Evolutionary conservation across 2,888 invertebrate species (phyloP), one percentile per base, ranked within the genome.

Genomic region (Cephus pygmeus): DNA sequence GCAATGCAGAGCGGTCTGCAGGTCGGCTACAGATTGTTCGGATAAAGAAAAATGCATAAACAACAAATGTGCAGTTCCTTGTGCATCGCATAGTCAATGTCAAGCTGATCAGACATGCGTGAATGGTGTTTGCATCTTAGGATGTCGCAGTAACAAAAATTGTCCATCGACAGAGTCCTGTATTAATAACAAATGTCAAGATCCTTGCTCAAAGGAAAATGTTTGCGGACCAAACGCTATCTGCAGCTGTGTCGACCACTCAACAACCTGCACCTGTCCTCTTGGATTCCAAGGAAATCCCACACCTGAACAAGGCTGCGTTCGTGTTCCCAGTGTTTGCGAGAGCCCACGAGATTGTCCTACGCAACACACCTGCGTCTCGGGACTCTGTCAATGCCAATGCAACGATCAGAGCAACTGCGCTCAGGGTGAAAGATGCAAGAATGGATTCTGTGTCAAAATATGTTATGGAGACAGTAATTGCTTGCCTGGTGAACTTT

Each of bases 381-480:
- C 94, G 31, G 95, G 95, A 76, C 93, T 95, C 83, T 98, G 98
- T 87, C 95, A 95, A 88, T 94, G 96, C 69, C 95, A 96, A 6
- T 98, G 98, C 87, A 93, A 93, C 83, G 95, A 95, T 81, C 95
- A 94, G 81, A 93, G 93, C 1, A 93, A 94, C 34, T 98, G 97
- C 89, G 97, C 97, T 0, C 94, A 95, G 71, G 97, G 97, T 23
- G 98, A 98, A 92, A 94, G 96, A 80, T 98, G 98, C 87, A 94
- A 94, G 80, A 95, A 96, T 85, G 95, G 94, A 83, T 93, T 95
- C 82, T 98, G 97, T 87, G 94, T 95, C 33, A 97, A 97, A 92
- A 94, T 97, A 68, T 98, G 98, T 89, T 97, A 97, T 88, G 95
- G 96, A 12, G 97, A 97, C 89, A 97, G 96, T 87, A 98, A 98